Conservation (phyloP, 2,113 vertebrate species). For the Muscicapa adusta region DNA sequence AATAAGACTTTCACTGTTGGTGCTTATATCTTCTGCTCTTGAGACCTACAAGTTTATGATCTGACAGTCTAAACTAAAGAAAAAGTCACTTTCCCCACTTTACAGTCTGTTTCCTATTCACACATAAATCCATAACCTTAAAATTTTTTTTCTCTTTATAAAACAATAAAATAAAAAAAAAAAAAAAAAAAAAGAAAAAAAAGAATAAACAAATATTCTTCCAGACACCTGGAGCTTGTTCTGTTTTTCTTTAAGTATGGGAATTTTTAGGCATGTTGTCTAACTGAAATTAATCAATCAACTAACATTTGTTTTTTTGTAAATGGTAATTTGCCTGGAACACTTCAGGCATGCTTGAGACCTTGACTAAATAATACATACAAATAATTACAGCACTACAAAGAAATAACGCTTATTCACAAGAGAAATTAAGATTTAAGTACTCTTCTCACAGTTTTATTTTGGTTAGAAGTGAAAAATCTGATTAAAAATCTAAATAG, state of each 20-base stretch:
- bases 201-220: rapidly evolving
- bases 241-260: background rate
- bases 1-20: background rate
- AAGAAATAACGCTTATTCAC: background rate
- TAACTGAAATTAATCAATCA: background rate
- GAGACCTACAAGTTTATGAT: background rate
- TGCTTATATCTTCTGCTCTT: background rate
- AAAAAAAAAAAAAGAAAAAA: too few relatives aligned
- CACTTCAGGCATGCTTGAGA: background rate
- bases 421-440: background rate
- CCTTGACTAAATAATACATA: background rate
- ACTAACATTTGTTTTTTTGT: background rate
- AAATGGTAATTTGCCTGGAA: background rate
- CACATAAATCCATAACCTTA: background rate
- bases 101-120: background rate
- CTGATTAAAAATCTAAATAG: background rate
- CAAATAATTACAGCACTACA: background rate
- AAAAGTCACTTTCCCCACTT: background rate
- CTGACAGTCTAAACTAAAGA: background rate
- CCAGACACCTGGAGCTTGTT: background rate
- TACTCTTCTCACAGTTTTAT: background rate
- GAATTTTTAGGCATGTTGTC: background rate
- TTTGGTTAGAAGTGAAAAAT: background rate
- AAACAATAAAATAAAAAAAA: background rate
- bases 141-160: background rate